A percentile compares a stretch with the other conserved stretches of the same genome.
These are phyloP conservation scores for Anastrepha obliqua DNA, from an alignment of 1,140 invertebrate genomes.

Conservation along the genomic window DNA sequence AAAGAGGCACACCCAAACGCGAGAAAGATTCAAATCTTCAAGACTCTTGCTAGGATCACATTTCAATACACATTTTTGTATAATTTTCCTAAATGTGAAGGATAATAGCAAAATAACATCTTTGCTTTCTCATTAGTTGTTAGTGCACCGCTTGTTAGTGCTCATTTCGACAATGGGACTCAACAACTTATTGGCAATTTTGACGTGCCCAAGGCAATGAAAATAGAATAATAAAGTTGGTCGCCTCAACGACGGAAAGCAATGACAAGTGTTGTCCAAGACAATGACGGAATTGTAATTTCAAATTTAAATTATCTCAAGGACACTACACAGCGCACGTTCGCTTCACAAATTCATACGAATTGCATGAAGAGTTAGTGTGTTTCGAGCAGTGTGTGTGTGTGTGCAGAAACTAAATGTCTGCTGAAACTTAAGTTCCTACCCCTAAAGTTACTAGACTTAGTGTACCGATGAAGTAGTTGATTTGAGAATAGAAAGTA, in stretches of 20 bases:
- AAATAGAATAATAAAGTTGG: background rate
- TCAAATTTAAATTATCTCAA: slow-evolving; percentile 21
- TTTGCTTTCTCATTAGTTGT: no score
- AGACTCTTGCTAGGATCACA: no score
- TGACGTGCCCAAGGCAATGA: background rate
- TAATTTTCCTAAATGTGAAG: no score
- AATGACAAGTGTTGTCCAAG: background rate
- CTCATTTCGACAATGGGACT: background rate
- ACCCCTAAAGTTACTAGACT: background rate
- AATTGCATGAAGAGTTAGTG: background rate
- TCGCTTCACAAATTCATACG: background rate
- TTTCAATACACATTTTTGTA: no score
- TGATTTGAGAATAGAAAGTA: no score
- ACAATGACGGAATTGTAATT: background rate
- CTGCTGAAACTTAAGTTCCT: background rate
- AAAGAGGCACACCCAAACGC: no score
- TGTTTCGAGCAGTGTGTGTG: background rate
- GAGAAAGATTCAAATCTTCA: no score
- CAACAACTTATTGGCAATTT: background rate
- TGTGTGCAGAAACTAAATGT: background rate
- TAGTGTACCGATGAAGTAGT: no score
- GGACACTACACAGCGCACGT: background rate
- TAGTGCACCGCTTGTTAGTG: background rate
- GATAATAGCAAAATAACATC: no score
- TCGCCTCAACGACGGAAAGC: background rate